These are phyloP conservation scores for Tetropium fuscum DNA, from an alignment of 2,888 invertebrate genomes.

Conservation along the genomic window DNA sequence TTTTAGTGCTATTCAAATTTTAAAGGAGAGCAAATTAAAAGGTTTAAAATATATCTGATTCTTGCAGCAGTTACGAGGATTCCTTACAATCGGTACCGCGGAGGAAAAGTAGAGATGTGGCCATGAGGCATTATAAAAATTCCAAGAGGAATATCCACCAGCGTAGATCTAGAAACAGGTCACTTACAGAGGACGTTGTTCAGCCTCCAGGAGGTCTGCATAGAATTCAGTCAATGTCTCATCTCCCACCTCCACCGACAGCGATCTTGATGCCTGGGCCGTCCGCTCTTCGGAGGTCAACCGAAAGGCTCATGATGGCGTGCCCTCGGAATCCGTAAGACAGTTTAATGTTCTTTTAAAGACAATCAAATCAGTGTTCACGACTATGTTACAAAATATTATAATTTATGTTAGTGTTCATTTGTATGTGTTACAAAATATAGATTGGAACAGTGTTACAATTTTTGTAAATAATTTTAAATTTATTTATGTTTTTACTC, in stretches of 20 bases:
- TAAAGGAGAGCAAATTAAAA: too few relatives aligned
- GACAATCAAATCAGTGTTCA: too few relatives aligned
- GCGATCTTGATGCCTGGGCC: constrained; percentile 59
- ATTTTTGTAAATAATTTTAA: too few relatives aligned
- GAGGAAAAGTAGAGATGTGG: constrained; percentile 53
- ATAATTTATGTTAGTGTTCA: too few relatives aligned
- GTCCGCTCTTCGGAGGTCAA: constrained; percentile 52
- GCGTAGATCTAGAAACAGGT: constrained; percentile 57
- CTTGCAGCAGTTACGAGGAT: constrained; percentile 83
- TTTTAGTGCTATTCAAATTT: too few relatives aligned
- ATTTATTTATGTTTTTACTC: too few relatives aligned
- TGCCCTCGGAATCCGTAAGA: constrained; percentile 19
- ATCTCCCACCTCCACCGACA: constrained; percentile 54
- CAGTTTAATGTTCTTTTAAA: too few relatives aligned
- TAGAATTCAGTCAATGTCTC: constrained; percentile 48
- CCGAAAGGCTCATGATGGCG: constrained; percentile 56
- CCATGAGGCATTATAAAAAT: constrained; percentile 34
- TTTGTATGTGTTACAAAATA: too few relatives aligned
- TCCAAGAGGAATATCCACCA: constrained; percentile 39
- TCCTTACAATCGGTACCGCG: constrained; percentile 78
- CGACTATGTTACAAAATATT: too few relatives aligned
- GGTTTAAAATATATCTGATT: constrained; percentile 31
- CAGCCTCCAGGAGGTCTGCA: constrained; percentile 47
- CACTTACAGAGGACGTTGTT: constrained; percentile 57
- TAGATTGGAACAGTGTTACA: too few relatives aligned